These are phyloP conservation scores for Procapra przewalskii DNA, from an alignment of 2,113 vertebrate species.

Conservation along the genomic window DNA sequence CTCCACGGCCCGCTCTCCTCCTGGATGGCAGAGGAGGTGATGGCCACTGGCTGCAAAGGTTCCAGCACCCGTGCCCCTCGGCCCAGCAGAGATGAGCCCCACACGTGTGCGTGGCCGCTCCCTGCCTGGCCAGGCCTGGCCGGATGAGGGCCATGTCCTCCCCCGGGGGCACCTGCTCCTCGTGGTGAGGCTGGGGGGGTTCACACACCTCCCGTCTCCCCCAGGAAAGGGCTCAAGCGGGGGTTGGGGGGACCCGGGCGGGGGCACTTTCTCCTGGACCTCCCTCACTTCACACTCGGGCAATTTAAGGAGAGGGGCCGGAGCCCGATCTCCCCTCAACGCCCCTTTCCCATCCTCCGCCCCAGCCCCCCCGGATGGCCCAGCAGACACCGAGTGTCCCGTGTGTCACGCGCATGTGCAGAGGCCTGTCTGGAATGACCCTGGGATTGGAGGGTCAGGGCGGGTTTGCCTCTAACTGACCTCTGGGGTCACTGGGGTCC, in stretches of 20 bases:
- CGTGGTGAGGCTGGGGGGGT: rapidly evolving
- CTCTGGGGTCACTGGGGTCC: neutral
- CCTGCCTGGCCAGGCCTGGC: neutral
- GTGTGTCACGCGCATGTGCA: rapidly evolving
- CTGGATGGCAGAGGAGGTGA: neutral
- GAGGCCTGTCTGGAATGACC: neutral
- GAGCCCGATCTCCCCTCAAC: rapidly evolving
- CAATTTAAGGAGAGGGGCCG: too few species aligned
- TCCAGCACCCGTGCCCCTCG: neutral
- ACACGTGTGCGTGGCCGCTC: rapidly evolving
- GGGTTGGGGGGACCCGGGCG: rapidly evolving
- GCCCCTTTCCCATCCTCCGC: neutral
- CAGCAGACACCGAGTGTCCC: rapidly evolving
- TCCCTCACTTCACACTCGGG: rapidly evolving
- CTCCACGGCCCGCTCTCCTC: rapidly evolving
- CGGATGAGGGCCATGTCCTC: rapidly evolving
- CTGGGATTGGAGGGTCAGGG: neutral
- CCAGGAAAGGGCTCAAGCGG: rapidly evolving
- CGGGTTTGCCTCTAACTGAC: neutral
- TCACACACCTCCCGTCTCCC: neutral
- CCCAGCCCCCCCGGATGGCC: rapidly evolving
- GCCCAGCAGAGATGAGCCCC: neutral
- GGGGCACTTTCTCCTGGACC: neutral
- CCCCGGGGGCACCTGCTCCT: neutral
- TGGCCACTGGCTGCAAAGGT: neutral